Base-by-base conservation (phyloP, 2,888 invertebrate species). In the Hedychridium roseum region DNA sequence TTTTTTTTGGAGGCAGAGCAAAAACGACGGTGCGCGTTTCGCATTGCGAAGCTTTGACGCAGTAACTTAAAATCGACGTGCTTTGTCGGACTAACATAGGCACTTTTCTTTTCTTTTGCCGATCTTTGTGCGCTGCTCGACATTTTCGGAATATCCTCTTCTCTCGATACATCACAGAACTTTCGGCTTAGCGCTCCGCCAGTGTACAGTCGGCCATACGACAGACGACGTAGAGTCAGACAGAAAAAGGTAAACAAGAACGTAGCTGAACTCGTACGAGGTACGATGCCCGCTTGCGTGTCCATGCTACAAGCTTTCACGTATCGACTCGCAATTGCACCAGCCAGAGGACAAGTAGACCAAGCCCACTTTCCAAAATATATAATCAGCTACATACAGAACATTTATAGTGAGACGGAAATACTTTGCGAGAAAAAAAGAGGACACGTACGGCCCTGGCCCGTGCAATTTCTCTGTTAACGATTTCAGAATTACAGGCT, bases 181-280 rank as follows among this genome's bases (percentile, higher is more conserved):
- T 27, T 27, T 27, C 27, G 12, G 27, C n/a, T 27, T 27, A 27
- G 27, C 12, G 27, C 27, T 11, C 27, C 27, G 23, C 23, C 23
- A 23, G 9, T 9, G 27, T 27, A 27, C 3, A 27, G 2, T 12
- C n/a, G 2, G 9, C 3, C 31, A 31, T 32, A 46, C 63, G 45
- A 45, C 52, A 46, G 36, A 45, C 52, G 41, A 50, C 48, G 60
- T 61, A 61, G n/a, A n/a, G n/a, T n/a, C n/a, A n/a, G 61, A 61
- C 60, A 63, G 60, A 61, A 63, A 60, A 61, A 61, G 52, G 63
- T 54, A 45, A 54, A 45, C 51, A 54, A 62, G 45, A 62, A 46
- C 47, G 54, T 51, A 58, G 54, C 58, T 51, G 50, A 59, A 37
- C 59, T 41, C 45, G 48, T 32, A 39, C 48, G 45, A 36, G 58